Base-by-base conservation (phyloP, 2,888 invertebrate species). In the Drosophila tanythrix region DNA sequence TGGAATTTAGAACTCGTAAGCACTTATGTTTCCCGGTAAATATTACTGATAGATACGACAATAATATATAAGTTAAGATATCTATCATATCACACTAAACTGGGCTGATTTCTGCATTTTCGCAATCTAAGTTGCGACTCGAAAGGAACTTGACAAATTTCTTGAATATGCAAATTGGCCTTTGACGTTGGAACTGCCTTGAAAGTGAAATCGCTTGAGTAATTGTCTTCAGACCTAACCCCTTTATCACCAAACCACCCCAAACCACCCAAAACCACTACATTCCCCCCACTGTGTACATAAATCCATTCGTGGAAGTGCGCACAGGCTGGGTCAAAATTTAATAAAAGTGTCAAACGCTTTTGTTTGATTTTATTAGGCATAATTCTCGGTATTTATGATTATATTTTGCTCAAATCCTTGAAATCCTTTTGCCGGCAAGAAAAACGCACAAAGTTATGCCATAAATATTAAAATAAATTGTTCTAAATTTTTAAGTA, bases 381-480 rank as follows among this genome's bases (percentile, higher is more conserved):
- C 70, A 64, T 66, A 53, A 68, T 69, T 57, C 53, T 72, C 60
- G 62, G 79, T 69, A 73, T 80, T 76, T 75, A 83, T 76, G 78
- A 73, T 67, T 52, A 35, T 66, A 13, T 38, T 40, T n/a, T 38
- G 65, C 55, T 27, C 38, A 63, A 74, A 73, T 64, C 70, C 74
- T 72, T 48, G 21, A 21, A 67, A 56, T 68, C 68, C 68, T 57
- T 68, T 67, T 43, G 25, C 48, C 8, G 25, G 18, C 51, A 48
- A 51, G 53, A 55, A 63, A 81, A 63, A 74, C 64, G 55, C 73
- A 60, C 53, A 69, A 74, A 83, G 69, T 87, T 87, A 67, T 82
- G 80, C 67, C 74, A 85, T 85, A 85, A 85, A 85, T 85, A 85
- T 89, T 84, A 76, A 82, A 89, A 72, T 68, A 71, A 77, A 78